phyloP scores from a whole-genome alignment of 2,113 vertebrate species.

The Sceloporus tristichus region DNA sequence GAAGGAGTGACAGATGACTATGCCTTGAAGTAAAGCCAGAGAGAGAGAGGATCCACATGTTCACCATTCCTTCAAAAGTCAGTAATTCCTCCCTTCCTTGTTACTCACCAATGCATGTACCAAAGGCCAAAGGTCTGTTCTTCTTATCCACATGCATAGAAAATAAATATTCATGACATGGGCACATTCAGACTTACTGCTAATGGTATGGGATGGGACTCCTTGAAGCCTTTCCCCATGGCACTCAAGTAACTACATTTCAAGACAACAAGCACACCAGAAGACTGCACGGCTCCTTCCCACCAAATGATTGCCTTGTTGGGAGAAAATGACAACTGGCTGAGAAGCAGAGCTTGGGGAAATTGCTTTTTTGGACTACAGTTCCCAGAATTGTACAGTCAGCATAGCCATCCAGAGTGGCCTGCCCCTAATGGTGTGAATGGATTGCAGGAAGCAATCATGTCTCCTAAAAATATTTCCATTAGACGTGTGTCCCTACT shows the following conservation, averaged over 20 bases:
- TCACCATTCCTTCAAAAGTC: background rate
- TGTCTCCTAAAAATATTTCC: background rate
- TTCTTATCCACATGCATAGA: background rate
- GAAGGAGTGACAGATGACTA: background rate
- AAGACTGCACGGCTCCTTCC: background rate
- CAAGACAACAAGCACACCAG: background rate
- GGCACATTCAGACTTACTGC: background rate
- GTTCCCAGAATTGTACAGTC: background rate
- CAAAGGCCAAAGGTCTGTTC: background rate
- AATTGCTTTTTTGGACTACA: background rate
- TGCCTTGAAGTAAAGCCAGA: background rate
- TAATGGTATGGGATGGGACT: background rate
- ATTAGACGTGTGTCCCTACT: too few species aligned
- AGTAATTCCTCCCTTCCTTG: background rate
- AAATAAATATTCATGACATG: background rate
- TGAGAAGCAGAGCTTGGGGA: background rate
- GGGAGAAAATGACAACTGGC: background rate
- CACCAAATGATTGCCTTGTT: background rate
- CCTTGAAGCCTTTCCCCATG: background rate
- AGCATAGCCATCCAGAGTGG: background rate
- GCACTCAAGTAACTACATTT: background rate
- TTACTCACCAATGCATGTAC: background rate
- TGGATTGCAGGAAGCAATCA: too few species aligned
- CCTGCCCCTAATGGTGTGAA: background rate
- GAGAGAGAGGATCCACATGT: background rate